Percentiles rank a stretch among this genome's conserved stretches.
Conservation (phyloP, 2,888 invertebrate genomes). For the Tenodera sinensis region DNA sequence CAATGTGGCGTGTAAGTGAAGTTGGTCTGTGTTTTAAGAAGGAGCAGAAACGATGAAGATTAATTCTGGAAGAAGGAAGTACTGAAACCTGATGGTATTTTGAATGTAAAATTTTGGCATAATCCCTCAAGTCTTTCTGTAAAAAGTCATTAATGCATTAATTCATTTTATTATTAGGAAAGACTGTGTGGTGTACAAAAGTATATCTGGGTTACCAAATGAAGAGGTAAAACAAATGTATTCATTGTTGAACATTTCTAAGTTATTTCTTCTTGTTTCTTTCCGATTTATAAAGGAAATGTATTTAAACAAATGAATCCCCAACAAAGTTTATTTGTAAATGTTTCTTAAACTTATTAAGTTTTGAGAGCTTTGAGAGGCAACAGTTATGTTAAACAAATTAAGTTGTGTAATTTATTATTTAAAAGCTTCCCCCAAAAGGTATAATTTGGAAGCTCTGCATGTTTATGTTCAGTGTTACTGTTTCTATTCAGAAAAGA, state of each 20-base stretch:
- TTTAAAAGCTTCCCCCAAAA: too few relatives aligned
- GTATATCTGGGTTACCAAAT: not conserved
- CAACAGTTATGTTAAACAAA: too few relatives aligned
- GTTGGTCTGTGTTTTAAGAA: not conserved
- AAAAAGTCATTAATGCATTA: not conserved
- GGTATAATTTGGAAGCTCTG: too few relatives aligned
- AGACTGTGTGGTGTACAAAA: not conserved
- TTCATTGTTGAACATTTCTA: not conserved
- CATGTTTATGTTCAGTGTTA: too few relatives aligned
- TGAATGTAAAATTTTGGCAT: not conserved
- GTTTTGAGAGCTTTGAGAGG: too few relatives aligned
- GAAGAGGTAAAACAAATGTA: not conserved
- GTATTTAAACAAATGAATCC: not conserved
- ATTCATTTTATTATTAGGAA: not conserved
- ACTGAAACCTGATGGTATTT: not conserved
- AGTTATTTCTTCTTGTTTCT: not conserved
- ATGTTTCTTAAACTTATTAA: too few relatives aligned
- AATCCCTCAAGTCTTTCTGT: not conserved
- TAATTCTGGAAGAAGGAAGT: not conserved
- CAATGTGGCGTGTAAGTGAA: not conserved
- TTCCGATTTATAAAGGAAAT: not conserved
- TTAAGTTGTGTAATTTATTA: too few relatives aligned
- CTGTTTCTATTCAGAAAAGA: too few relatives aligned
- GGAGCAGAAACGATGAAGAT: not conserved
- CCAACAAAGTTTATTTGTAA: not conserved